Percentiles rank a stretch among this genome's conserved stretches.
Evolutionary conservation across 2,113 vertebrate genomes (phyloP).

Genomic region (Mobula hypostoma): DNA sequence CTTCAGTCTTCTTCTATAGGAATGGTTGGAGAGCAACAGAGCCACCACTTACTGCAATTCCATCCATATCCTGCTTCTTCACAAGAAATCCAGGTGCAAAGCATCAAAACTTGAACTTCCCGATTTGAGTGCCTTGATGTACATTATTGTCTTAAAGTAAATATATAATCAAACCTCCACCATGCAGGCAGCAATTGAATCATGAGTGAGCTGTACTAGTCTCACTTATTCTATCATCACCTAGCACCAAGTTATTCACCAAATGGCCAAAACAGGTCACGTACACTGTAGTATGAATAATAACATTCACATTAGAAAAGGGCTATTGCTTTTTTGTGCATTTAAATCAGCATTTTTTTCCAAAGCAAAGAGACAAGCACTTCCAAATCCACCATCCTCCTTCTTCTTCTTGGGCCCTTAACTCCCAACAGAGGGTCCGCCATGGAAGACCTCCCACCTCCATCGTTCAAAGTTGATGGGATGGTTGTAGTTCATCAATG

Average conservation of each 20-base stretch:
- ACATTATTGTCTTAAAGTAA: not conserved
- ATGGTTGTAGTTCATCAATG: no score
- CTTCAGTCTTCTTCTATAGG: not conserved
- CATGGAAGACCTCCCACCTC: no score
- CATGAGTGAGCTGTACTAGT: no score
- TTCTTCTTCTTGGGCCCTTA: no score
- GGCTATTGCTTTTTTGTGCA: not conserved
- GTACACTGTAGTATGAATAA: not conserved
- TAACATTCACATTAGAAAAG: constrained; percentile 9
- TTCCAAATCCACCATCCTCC: not conserved
- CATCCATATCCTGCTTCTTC: no score
- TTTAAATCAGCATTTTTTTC: not conserved
- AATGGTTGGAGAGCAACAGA: not conserved
- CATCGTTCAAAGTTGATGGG: no score
- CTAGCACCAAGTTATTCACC: not conserved
- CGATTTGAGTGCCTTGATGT: not conserved
- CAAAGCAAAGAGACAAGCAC: not conserved
- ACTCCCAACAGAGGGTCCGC: no score
- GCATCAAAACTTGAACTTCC: not conserved
- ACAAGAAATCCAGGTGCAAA: not conserved
- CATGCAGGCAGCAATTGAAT: not conserved
- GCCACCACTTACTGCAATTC: no score
- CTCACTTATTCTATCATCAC: not conserved
- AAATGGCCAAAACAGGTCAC: not conserved
- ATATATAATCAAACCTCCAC: not conserved